Base-by-base conservation (phyloP, 37 sponge, comb jelly and placozoan species). In the Diacarnus erythraeanus region DNA sequence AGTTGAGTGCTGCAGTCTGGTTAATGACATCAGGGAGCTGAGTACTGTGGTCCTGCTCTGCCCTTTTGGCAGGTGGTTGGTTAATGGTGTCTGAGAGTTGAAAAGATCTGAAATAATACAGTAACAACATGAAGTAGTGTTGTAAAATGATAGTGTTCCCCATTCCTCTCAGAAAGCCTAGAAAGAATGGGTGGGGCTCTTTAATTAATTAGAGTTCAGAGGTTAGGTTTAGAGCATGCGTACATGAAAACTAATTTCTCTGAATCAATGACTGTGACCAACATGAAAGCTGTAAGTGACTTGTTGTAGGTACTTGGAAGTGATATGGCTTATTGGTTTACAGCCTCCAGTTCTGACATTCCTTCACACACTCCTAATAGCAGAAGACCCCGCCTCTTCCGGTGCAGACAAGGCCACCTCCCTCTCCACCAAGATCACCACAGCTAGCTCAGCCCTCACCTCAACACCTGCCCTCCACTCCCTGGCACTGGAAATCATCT, bases 401-500 rank as follows among this genome's bases (percentile, higher is more conserved):
- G 57, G 68, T 23, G 26, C n/a, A 2, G 39, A 40, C 38, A 36
- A 42, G 33, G 47, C 69, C 8, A 22, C 86, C 38, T 31, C 54
- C 10, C 54, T 85, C 2, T n/a, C 67, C 26, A 75, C 33, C 27
- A 86, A 79, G 59, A 59, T 86, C 6, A 34, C 57, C 9, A 75
- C 69, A 44, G 80, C 79, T 20, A 20, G 42, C 30, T 15, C 34
- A 30, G 57, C 36, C 2, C 75, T 86, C 27, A 36, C 80, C 22
- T 65, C 80, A 27, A 40, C 54, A 1, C 87, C 87, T n/a, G 30
- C 72, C 21, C 72, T 86, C 23, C 72, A 64, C 64, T 34, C 75
- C 1, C 72, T 75, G 42, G 87, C 87, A n/a, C 69, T 86, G 39
- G 80, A 86, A 34, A 75, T 70, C n/a, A 30, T 86, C 21, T 66